Percentiles rank a stretch among this genome's conserved stretches.
phyloP scores from a whole-genome alignment of 2,113 vertebrate genomes.

The Ardeotis arabs region DNA sequence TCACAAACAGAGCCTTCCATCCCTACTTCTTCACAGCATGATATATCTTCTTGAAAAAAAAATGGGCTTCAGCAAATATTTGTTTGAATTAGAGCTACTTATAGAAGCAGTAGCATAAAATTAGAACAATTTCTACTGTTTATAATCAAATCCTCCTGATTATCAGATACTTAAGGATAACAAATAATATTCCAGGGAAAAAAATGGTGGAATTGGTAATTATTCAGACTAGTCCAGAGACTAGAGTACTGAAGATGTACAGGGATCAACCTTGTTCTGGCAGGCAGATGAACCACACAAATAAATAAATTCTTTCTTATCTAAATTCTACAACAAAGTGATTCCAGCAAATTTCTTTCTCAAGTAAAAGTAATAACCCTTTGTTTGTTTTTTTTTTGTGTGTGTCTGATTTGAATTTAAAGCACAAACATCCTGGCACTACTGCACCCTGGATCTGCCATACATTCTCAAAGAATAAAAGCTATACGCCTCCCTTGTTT shows the following conservation, averaged over 20 bases:
- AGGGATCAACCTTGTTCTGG: not conserved
- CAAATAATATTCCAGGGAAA: not conserved
- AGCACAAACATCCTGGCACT: not conserved
- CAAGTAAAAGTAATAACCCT: not conserved
- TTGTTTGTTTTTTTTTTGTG: not conserved
- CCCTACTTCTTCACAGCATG: not conserved
- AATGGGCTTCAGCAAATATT: not conserved
- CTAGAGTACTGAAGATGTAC: not conserved
- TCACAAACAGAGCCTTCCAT: not conserved
- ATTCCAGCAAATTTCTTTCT: not conserved
- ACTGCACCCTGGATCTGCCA: not conserved
- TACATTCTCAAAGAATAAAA: constrained; percentile 12
- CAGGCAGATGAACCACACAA: not conserved
- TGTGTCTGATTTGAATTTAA: constrained; percentile 26
- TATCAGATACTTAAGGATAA: not conserved
- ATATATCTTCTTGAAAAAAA: not conserved
- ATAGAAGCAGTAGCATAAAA: not conserved
- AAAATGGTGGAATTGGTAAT: not conserved
- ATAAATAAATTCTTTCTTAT: not conserved
- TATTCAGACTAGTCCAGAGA: not conserved
- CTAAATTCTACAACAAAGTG: not conserved
- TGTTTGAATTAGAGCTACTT: not conserved
- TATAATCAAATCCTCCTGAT: not conserved
- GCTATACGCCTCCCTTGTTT: constrained; percentile 37
- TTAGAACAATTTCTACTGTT: not conserved